Percentiles rank a stretch among this genome's conserved stretches.
Evolutionary conservation across 2,113 vertebrate genomes (phyloP).

Genomic region (Heptranchias perlo): DNA sequence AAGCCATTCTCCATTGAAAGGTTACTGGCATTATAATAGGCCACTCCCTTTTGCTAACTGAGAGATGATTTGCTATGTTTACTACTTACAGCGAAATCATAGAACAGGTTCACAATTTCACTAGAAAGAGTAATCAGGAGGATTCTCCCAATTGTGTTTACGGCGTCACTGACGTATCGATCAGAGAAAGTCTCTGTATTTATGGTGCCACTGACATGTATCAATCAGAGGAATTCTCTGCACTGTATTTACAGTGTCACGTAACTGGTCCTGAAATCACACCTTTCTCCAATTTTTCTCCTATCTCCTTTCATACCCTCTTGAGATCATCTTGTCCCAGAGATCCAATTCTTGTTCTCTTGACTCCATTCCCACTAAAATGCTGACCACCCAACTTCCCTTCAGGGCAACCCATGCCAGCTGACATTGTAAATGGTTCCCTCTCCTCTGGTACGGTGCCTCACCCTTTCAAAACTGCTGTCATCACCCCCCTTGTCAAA

Average conservation of each 20-base stretch:
- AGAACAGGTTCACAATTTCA: neutral
- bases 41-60: neutral
- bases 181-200: neutral
- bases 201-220: neutral
- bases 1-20: neutral
- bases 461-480: neutral
- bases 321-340: neutral
- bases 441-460: neutral
- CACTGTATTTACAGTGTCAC: neutral
- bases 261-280: neutral
- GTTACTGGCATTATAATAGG: neutral
- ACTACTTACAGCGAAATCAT: no score
- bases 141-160: neutral
- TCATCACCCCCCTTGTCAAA: neutral
- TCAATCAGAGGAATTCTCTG: neutral
- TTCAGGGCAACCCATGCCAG: neutral
- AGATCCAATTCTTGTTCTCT: no score
- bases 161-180: neutral
- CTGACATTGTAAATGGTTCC: neutral
- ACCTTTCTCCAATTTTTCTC: no score
- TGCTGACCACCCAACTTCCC: neutral
- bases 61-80: no score
- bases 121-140: neutral
- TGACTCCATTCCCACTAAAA: neutral
- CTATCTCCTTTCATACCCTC: neutral